phyloP scores from a whole-genome alignment of 2,888 invertebrate genomes.

The Caradrina kadenii region DNA sequence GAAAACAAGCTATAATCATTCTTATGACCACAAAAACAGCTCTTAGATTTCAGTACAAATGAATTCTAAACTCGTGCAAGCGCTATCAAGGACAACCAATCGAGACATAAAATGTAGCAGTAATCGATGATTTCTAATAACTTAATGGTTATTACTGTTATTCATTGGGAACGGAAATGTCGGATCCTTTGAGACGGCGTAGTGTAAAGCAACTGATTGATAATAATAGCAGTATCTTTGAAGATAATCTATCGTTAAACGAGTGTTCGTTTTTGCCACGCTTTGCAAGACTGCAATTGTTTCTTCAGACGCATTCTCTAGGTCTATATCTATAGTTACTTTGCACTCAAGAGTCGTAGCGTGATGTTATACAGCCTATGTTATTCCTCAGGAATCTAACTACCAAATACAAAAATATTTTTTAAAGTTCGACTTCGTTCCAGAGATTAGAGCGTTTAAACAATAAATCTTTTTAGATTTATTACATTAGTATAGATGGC shows the following conservation, averaged over 20 bases:
- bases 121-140: constrained; percentile 48
- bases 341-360: too few relatives aligned
- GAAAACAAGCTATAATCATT: constrained; percentile 31
- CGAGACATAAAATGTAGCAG: constrained; percentile 36
- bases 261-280: constrained; percentile 1
- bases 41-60: constrained; percentile 20
- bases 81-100: constrained; percentile 48
- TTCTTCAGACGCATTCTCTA: too few relatives aligned
- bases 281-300: constrained; percentile 22
- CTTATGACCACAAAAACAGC: constrained; percentile 28
- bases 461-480: too few relatives aligned
- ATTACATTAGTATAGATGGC: not conserved
- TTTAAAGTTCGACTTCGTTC: not conserved
- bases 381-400: too few relatives aligned
- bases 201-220: constrained; percentile 39
- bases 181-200: constrained; percentile 41
- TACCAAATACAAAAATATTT: too few relatives aligned
- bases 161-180: constrained; percentile 35
- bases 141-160: constrained; percentile 41
- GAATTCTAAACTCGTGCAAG: constrained; percentile 33
- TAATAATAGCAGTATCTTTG: constrained; percentile 23
- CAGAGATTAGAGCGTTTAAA: too few relatives aligned
- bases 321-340: too few relatives aligned
- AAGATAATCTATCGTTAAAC: constrained; percentile 31
- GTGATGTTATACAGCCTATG: too few relatives aligned